Percentiles rank a stretch among this genome's conserved stretches.
Evolutionary conservation across 2,797 vertebrate genomes (phyloP).

Genomic region (Hafferia zeledoni): DNA sequence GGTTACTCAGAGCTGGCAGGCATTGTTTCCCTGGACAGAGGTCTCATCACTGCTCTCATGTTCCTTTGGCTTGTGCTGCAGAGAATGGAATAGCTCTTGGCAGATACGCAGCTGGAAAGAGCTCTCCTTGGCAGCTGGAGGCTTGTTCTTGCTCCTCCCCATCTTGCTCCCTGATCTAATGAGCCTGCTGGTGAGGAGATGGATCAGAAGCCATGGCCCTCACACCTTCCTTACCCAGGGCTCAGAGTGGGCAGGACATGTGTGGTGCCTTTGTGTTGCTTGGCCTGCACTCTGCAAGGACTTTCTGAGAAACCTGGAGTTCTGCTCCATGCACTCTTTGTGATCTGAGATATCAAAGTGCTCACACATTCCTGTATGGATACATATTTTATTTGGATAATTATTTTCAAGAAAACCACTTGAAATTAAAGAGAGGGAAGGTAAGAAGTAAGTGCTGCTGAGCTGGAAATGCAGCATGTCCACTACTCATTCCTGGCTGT

Average conservation of each 20-base stretch:
- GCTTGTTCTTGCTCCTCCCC: neutral
- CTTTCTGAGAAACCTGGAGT: neutral
- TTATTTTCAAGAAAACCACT: neutral
- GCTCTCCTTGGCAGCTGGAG: neutral
- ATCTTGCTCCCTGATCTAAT: neutral
- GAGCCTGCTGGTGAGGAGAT: neutral
- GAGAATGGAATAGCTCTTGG: neutral
- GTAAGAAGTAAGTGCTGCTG: neutral
- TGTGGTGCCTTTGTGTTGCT: neutral
- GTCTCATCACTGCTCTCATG: neutral
- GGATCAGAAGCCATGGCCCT: neutral
- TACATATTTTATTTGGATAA: neutral
- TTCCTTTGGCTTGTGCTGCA: neutral
- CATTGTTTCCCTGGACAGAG: neutral
- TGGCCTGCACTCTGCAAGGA: neutral
- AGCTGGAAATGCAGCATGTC: neutral
- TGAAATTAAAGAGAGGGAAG: neutral
- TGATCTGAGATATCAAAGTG: neutral
- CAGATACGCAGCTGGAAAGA: neutral
- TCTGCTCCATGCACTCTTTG: neutral
- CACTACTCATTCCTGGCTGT: neutral
- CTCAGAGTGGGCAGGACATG: fast-evolving
- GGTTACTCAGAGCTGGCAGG: constrained; percentile 6
- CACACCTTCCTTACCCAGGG: fast-evolving
- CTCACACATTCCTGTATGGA: neutral